These are phyloP conservation scores for Macquaria ambigua DNA, from an alignment of 2,113 vertebrate genomes.

Conservation along the genomic window DNA sequence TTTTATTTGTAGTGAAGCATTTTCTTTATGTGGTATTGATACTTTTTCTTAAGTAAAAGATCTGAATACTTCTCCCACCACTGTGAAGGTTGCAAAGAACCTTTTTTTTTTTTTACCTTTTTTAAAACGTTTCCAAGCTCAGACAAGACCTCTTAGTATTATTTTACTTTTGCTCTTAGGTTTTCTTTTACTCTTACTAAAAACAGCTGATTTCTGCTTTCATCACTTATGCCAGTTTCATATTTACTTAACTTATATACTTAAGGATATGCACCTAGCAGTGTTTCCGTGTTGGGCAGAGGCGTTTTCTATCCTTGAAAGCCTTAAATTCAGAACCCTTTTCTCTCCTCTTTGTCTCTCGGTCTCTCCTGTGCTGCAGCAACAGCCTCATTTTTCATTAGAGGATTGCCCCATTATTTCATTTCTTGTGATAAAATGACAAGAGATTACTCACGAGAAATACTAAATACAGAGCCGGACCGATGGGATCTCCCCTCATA, in stretches of 20 bases:
- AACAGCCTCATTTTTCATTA: conserved; percentile 81
- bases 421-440: conserved; percentile 84
- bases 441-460: conserved; percentile 84
- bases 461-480: conserved; percentile 80
- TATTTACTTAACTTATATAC: conserved; percentile 39
- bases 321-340: conserved; percentile 59
- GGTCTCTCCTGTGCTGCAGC: conserved; percentile 62
- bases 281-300: conserved; percentile 12
- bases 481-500: conserved; percentile 83
- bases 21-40: too few species aligned
- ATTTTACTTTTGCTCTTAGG: background rate
- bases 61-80: background rate
- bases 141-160: background rate
- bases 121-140: background rate
- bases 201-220: background rate
- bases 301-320: conserved; percentile 47
- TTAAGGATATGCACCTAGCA: conserved; percentile 38
- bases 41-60: background rate
- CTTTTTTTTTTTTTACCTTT: background rate
- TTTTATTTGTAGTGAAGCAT: too few species aligned
- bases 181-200: background rate
- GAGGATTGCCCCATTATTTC: conserved; percentile 81
- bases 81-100: background rate
- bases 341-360: conserved; percentile 71
- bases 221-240: background rate